Base-by-base conservation (phyloP, 2,797 vertebrate genomes). In the Lepilemur ruficaudatus region DNA sequence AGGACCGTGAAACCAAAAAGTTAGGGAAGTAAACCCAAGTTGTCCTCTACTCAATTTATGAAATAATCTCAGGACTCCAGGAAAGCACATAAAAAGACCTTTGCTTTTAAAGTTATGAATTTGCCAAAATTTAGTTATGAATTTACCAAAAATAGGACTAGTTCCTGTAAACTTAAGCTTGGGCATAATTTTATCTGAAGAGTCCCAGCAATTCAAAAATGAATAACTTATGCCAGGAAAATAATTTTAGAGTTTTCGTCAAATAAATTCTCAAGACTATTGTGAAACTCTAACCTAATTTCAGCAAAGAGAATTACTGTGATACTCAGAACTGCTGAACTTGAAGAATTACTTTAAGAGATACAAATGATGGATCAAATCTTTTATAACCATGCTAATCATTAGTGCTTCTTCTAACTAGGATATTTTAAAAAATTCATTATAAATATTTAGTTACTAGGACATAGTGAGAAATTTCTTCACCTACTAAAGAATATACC, bases 361-460 rank as follows among this genome's bases (percentile, higher is more conserved):
- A 82, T 52, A 80, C 14, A 93, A 69, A 78, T 75, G 61, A 88
- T 52, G n/a, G n/a, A 28, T 89, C 52, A 97, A 35, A 69, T 72
- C 38, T 43, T 94, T 23, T 18, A 23, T 65, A 76, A 59, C 2
- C 12, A 86, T 46, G 82, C 18, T 70, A 41, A 87, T 32, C 30
- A 50, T 91, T 43, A 46, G n/a, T 32, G 23, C 17, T 95, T 76
- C 41, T 86, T 90, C 55, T 32, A 87, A 63, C 28, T 87, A n/a
- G 5, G 20, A 50, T 84, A 75, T 9, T 92, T 89, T 50, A 4
- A 90, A 88, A 86, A 83, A 65, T 30, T 72, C 30, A 52, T 57
- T 85, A 59, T 46, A 69, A 94, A 93, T 67, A 96, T 48, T 88
- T 83, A 81, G 41, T 61, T 86, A 78, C 7, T 84, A 85, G 20